A percentile compares a stretch with the other conserved stretches of the same genome.
Conservation (phyloP, 2,888 invertebrate genomes). For the Agrilus cyanescens region DNA sequence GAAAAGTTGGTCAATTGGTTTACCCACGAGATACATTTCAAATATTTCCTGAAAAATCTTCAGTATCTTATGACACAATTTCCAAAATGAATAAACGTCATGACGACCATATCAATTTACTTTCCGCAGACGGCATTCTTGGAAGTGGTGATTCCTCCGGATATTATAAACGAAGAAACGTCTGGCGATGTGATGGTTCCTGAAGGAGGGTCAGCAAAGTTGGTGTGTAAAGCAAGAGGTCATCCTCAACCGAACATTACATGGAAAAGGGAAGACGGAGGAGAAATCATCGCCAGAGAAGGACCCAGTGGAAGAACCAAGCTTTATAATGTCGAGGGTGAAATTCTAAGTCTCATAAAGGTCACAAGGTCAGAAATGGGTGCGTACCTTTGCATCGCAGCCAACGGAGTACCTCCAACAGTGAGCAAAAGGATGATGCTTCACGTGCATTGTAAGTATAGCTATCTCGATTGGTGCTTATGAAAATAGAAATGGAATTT, state of each 20-base stretch:
- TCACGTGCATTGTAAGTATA: constrained; percentile 79
- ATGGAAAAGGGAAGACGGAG: constrained; percentile 80
- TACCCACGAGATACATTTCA: no score
- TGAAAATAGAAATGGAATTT: no score
- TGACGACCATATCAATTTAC: constrained; percentile 8
- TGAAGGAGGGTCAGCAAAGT: constrained; percentile 80
- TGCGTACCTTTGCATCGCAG: constrained; percentile 77
- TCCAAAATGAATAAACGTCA: no score
- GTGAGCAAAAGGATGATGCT: constrained; percentile 86
- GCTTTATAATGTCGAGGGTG: constrained; percentile 65
- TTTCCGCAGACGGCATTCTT: constrained; percentile 62
- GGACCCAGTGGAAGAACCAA: constrained; percentile 61
- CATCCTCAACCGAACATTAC: constrained; percentile 74
- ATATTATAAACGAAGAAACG: constrained; percentile 80
- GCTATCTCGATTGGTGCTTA: neutral
- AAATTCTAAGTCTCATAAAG: constrained; percentile 69
- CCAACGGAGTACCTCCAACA: constrained; percentile 77
- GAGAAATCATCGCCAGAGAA: constrained; percentile 66
- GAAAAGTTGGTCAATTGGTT: no score
- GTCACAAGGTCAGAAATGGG: constrained; percentile 86
- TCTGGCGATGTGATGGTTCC: constrained; percentile 91
- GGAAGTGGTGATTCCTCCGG: constrained; percentile 86
- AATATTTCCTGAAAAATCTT: no score
- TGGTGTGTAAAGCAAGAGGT: constrained; percentile 76
- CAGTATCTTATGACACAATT: no score